These are phyloP conservation scores for Thymelicus acteon DNA, from an alignment of 2,888 invertebrate genomes.

Conservation along the genomic window DNA sequence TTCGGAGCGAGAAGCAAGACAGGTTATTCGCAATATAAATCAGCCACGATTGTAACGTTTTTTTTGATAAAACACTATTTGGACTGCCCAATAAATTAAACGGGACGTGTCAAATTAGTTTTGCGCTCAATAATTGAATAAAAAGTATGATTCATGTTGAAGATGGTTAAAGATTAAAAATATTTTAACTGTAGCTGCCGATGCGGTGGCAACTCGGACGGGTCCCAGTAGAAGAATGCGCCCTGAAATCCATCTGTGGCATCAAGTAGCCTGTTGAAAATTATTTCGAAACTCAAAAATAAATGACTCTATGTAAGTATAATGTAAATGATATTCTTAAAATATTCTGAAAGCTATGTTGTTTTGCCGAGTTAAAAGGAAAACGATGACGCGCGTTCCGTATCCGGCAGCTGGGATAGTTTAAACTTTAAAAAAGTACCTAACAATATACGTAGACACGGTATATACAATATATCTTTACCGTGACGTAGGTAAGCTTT, in stretches of 20 bases:
- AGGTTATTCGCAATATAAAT: slow-evolving; percentile 34
- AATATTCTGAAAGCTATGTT: slow-evolving; percentile 11
- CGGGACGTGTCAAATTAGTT: neutral
- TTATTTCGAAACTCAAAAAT: no score
- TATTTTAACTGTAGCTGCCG: no score
- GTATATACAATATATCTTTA: neutral
- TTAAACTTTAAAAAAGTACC: slow-evolving; percentile 13
- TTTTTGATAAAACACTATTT: slow-evolving; percentile 12
- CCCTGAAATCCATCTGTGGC: no score
- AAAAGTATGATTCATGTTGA: neutral
- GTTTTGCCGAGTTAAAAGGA: slow-evolving; percentile 19
- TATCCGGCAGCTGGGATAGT: slow-evolving; percentile 32
- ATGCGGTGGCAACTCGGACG: no score
- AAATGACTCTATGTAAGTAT: neutral
- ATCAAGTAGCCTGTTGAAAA: no score
- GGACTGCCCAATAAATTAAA: neutral
- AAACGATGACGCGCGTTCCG: slow-evolving; percentile 25
- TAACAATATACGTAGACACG: neutral
- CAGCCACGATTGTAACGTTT: slow-evolving; percentile 11
- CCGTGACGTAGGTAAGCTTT: neutral
- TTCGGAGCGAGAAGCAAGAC: slow-evolving; percentile 40
- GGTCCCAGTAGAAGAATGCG: no score
- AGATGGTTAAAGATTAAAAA: no score
- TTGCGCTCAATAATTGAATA: neutral
- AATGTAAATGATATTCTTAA: slow-evolving; percentile 6